Evolutionary conservation across 2,113 vertebrate genomes (phyloP).

Genomic region (Pseudolaguvia tuberculata): DNA sequence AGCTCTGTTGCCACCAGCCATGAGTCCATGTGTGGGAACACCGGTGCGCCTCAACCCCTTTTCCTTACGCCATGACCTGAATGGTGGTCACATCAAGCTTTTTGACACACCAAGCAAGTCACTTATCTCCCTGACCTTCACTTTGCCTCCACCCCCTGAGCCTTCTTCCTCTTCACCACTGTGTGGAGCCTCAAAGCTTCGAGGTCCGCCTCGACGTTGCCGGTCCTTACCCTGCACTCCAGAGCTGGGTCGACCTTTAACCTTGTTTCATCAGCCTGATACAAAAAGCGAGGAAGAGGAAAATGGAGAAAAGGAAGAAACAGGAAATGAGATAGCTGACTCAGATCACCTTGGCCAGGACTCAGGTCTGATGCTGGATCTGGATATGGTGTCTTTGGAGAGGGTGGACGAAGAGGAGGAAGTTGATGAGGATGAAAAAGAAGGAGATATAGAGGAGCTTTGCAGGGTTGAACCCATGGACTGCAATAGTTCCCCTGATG

Average conservation of each 20-base stretch:
- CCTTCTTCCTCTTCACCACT: constrained; percentile 59
- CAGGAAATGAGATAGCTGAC: background rate
- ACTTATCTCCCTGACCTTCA: constrained; percentile 77
- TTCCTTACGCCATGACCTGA: constrained; percentile 84
- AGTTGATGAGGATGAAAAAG: constrained; percentile 28
- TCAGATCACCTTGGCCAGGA: constrained; percentile 24
- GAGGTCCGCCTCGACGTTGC: constrained; percentile 69
- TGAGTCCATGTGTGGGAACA: constrained; percentile 64
- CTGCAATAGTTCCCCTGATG: constrained; percentile 70
- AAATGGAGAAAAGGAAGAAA: constrained; percentile 6
- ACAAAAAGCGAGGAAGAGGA: constrained; percentile 26
- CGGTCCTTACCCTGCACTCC: constrained; percentile 82
- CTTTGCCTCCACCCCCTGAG: constrained; percentile 67
- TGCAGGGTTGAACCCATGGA: constrained; percentile 70
- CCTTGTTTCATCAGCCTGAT: constrained; percentile 32
- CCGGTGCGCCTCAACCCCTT: constrained; percentile 84
- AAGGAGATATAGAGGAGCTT: constrained; percentile 37
- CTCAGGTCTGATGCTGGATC: constrained; percentile 52
- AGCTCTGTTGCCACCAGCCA: constrained; percentile 69
- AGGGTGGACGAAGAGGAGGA: constrained; percentile 55
- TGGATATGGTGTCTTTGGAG: constrained; percentile 66
- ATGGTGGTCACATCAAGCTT: constrained; percentile 88
- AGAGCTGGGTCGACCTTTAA: constrained; percentile 63
- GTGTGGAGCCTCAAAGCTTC: constrained; percentile 38
- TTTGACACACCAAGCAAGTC: constrained; percentile 88